phyloP scores from a whole-genome alignment of 2,113 vertebrate genomes.

The Mirounga angustirostris region DNA sequence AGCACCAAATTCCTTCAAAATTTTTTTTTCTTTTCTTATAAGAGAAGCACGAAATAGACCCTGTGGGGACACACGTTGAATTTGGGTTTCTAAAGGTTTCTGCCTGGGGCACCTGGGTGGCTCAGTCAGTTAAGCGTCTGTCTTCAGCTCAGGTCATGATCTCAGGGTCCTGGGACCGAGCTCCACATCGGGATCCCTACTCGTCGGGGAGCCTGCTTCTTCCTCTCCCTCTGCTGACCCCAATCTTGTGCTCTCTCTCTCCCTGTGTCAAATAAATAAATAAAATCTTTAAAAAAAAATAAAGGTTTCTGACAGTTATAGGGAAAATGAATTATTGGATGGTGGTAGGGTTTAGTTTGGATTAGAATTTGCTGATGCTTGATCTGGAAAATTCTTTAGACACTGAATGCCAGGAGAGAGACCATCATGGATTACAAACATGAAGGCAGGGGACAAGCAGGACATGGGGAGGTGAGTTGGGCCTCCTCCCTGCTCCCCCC shows the following conservation, averaged over 20 bases:
- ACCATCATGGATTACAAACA: too few species aligned
- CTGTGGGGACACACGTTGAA: background rate
- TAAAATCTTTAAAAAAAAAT: background rate
- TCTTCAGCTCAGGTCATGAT: too few species aligned
- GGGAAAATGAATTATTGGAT: background rate
- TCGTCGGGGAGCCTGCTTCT: too few species aligned
- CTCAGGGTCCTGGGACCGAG: too few species aligned
- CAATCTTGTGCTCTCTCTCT: too few species aligned
- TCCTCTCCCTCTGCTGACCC: too few species aligned
- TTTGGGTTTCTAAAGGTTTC: background rate
- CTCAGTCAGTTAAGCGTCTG: too few species aligned
- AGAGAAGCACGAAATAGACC: background rate
- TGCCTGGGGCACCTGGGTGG: background rate
- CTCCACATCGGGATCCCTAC: too few species aligned
- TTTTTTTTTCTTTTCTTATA: background rate
- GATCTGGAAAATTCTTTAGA: background rate
- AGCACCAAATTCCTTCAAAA: background rate
- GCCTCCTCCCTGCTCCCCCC: too few species aligned
- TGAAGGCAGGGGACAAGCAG: background rate
- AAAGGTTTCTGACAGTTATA: background rate
- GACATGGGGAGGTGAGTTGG: accelerated
- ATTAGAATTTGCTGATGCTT: background rate
- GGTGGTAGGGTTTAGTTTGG: background rate
- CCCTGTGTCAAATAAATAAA: too few species aligned
- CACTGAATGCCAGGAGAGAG: background rate